phyloP scores from a whole-genome alignment of 2,797 vertebrate species.

The Sebastes flavidus region DNA sequence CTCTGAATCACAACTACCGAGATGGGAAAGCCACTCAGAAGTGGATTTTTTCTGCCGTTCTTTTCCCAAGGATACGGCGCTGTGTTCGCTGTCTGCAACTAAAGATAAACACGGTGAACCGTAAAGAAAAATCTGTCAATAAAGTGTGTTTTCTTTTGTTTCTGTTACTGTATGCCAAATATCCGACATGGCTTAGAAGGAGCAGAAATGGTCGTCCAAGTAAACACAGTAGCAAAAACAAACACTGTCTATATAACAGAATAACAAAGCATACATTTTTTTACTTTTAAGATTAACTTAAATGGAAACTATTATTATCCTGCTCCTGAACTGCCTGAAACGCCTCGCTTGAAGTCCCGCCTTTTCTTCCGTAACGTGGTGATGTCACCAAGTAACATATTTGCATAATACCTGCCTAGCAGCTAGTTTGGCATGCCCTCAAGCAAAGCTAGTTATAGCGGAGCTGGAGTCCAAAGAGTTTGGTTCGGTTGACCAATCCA shows the following conservation, averaged over 20 bases:
- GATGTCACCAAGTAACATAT: no score
- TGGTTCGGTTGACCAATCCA: no score
- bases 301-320: no score
- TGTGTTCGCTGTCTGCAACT: constrained; percentile 1
- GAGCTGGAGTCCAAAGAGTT: no score
- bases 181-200: not conserved
- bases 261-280: not conserved
- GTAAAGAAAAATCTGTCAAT: not conserved
- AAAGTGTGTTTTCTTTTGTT: constrained; percentile 1
- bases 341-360: no score
- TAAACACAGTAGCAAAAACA: not conserved
- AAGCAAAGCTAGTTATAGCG: no score
- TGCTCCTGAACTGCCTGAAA: no score
- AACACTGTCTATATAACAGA: not conserved
- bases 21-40: constrained; percentile 47
- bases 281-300: no score
- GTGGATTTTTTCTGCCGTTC: constrained; percentile 38
- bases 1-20: constrained; percentile 39
- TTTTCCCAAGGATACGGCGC: constrained; percentile 52
- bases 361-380: no score
- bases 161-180: not conserved
- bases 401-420: no score
- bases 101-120: constrained; percentile 29
- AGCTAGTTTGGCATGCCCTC: no score
- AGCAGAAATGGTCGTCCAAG: not conserved